Percentiles rank a stretch among this genome's conserved stretches.
These are phyloP conservation scores for Amblyjoppa fuscipennis DNA, from an alignment of 2,888 invertebrate species.

Conservation along the genomic window DNA sequence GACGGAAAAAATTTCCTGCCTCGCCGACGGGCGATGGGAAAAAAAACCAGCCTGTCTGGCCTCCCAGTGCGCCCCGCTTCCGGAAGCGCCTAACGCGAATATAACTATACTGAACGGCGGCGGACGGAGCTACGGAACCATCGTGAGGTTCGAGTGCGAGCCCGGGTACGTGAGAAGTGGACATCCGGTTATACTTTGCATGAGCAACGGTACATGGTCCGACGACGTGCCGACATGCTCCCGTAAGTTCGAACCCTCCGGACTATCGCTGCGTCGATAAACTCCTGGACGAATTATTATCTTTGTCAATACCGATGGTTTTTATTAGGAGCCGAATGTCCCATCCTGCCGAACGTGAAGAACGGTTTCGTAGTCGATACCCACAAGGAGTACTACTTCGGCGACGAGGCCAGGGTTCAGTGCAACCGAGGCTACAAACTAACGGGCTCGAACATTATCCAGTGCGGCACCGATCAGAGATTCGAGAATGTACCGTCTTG, in stretches of 20 bases:
- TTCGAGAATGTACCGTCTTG: conserved; percentile 95
- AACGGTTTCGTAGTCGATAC: conserved; percentile 95
- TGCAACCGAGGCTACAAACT: conserved; percentile 96
- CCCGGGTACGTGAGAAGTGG: conserved; percentile 95
- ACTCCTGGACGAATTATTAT: neutral
- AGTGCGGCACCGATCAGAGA: conserved; percentile 93
- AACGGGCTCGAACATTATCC: conserved; percentile 93
- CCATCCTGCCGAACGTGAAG: conserved; percentile 92
- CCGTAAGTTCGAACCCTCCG: conserved; percentile 86
- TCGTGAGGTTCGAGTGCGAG: conserved; percentile 96
- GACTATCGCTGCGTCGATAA: neutral
- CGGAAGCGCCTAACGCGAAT: conserved; percentile 95
- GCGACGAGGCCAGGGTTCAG: conserved; percentile 96
- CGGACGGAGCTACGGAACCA: conserved; percentile 96
- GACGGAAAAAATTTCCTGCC: conserved; percentile 95
- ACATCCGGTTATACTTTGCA: conserved; percentile 95
- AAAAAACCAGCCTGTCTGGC: conserved; percentile 96
- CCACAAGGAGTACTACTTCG: conserved; percentile 91
- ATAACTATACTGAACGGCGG: conserved; percentile 95
- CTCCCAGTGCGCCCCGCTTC: conserved; percentile 95
- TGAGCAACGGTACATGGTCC: conserved; percentile 98
- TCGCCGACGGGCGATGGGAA: conserved; percentile 96
- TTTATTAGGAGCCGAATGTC: conserved; percentile 88
- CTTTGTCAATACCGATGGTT: neutral
- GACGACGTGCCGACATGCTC: conserved; percentile 95